Evolutionary conservation across 2,797 vertebrate species (phyloP), one percentile per base, ranked within the genome.

Genomic region (Serranus cabrilla): DNA sequence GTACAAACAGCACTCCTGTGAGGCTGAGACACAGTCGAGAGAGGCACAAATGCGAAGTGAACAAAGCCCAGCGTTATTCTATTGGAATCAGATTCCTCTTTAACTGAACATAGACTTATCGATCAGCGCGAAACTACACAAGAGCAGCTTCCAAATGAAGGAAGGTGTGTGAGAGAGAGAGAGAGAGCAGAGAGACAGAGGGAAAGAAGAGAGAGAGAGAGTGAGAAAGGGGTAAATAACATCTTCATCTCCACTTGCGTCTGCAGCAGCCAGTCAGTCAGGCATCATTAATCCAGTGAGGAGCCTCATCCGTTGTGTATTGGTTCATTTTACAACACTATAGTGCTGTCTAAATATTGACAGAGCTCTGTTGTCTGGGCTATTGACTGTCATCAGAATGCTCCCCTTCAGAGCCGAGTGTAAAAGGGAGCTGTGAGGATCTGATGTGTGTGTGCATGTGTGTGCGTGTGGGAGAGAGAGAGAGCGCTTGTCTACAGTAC

Each of bases 331-430:
- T 93, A 94, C 87, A 88, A 89, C 87, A 92, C 87, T 82, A 84
- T 77, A 87, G 84, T 88, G 88, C 89, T 91, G 88, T 92, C 91
- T 90, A 90, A 93, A 93, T 93, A 95, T 94, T 93, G 93, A 93
- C 92, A 90, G 86, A 87, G 75, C 87, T 79, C 86, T 89, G 88
- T 91, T 92, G 88, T 91, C 89, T 90, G 84, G 83, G 84, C 88
- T 93, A 94, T 94, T 92, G 92, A 94, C 93, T 89, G 89, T 87
- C 79, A 92, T 82, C 87, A 75, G 84, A 88, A 88, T 79, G 84
- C 81, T 81, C 68, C 85, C 68, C 84, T 84, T 87, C 82, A 86
- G 77, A 85, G 76, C 27, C 20, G 13, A 76, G 84, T 67, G 80
- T 76, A 82, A 83, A 86, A 80, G 62, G 67, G 70, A 76, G 57